Conservation (phyloP, 2,113 vertebrate genomes). For the Panthera leo region DNA sequence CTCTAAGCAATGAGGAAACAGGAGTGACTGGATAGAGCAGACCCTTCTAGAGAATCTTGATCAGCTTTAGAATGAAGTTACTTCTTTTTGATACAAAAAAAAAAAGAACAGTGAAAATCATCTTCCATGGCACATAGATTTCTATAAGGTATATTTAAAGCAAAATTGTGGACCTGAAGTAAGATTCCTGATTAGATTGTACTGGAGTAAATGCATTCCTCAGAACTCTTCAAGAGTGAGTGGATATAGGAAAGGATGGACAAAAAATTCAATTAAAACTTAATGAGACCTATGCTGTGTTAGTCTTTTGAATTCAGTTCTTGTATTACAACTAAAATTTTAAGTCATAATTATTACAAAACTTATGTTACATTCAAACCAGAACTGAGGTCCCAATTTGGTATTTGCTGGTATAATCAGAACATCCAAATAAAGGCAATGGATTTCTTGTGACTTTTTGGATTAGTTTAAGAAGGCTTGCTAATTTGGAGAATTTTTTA, state of each 20-base stretch:
- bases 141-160: neutral
- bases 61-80: neutral
- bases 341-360: neutral
- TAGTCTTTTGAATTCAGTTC: neutral
- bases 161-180: neutral
- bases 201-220: neutral
- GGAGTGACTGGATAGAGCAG: neutral
- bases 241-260: neutral
- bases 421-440: neutral
- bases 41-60: neutral
- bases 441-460: neutral
- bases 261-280: neutral
- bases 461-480: neutral
- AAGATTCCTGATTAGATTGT: neutral
- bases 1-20: neutral
- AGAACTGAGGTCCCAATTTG: neutral
- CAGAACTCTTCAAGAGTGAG: neutral
- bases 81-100: neutral
- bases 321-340: neutral
- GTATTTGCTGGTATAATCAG: neutral
- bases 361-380: neutral
- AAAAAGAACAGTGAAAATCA: neutral
- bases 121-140: neutral
- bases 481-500: slow-evolving; percentile 51
- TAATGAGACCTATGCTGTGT: neutral